Base-by-base conservation (phyloP, 2,113 vertebrate genomes). In the Irena cyanogastra region DNA sequence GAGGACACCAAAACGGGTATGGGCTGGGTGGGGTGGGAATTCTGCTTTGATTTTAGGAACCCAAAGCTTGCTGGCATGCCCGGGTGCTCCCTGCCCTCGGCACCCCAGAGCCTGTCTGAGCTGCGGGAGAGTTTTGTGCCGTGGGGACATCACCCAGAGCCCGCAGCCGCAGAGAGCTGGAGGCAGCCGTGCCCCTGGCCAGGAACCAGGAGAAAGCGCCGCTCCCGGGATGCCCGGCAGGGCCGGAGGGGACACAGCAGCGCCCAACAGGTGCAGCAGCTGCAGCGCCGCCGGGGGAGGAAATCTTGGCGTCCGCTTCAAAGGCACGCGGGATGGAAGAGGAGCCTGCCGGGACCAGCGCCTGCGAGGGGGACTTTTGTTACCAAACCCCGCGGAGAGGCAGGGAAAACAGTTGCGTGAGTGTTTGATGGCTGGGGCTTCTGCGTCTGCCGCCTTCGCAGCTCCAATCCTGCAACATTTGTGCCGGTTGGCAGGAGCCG, bases 391-490 rank as follows among this genome's bases (percentile, higher is more conserved):
- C 3, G n/a, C 10, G 1, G 93, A 76, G 91, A 95, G 93, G 89
- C 93, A 95, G 93, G 64, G 95, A 80, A 90, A 93, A 95, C 94
- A 95, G 27, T 75, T 63, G 91, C 6, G 31, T 87, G 87, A 57
- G 83, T 23, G 94, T 89, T 37, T 61, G 94, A 68, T 78, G 94
- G 94, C 91, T 89, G 93, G 28, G 92, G 61, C 14, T 68, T 1
- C 89, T 23, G 83, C 44, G 91, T 91, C 95, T 97, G 96, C 95
- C 89, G 69, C 94, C 93, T 95, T 94, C 84, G 33, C 93, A 87
- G 94, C 95, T 89, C 95, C 70, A 0, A 27, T 30, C 91, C 59
- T 31, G 77, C 89, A 89, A 54, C 93, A 78, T 77, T 94, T 87
- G 93, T 78, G 93, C 94, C 49, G 93, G 5, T 89, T 90, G 35